phyloP scores from a whole-genome alignment of 2,888 invertebrate genomes.

The Nomada flava region DNA sequence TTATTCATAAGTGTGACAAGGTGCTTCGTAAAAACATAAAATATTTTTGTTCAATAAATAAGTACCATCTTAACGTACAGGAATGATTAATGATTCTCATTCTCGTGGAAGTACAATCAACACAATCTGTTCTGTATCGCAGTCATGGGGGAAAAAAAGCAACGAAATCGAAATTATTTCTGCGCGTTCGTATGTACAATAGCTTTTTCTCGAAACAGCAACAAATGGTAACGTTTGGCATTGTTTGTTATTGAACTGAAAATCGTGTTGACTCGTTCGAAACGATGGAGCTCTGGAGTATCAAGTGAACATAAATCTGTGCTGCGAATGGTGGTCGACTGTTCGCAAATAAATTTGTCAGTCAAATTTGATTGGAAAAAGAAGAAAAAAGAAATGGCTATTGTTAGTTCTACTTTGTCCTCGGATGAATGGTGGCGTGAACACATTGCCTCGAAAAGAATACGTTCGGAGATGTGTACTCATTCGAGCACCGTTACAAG shows the following conservation, averaged over 20 bases:
- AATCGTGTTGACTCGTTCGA: conserved; percentile 14
- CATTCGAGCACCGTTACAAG: too few species aligned
- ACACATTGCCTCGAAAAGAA: background rate
- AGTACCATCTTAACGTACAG: too few species aligned
- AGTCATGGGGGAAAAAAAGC: too few species aligned
- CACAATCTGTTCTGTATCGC: too few species aligned
- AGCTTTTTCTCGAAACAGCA: background rate
- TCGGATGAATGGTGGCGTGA: background rate
- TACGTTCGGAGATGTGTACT: too few species aligned
- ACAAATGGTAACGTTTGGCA: background rate
- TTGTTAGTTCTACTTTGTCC: background rate
- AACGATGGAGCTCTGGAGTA: conserved; percentile 2
- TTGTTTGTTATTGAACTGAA: conserved; percentile 12
- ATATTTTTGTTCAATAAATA: too few species aligned
- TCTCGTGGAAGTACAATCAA: too few species aligned
- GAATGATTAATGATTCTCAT: too few species aligned
- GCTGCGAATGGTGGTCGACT: background rate
- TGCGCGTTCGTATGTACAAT: too few species aligned
- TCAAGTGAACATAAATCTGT: conserved; percentile 25
- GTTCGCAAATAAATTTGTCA: conserved; percentile 20
- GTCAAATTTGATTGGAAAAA: background rate
- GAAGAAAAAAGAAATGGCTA: background rate
- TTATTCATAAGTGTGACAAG: too few species aligned
- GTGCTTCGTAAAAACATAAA: too few species aligned
- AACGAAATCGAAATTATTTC: too few species aligned